phyloP scores from a whole-genome alignment of 2,797 vertebrate species.

The Phrynocephalus guinanensis region DNA sequence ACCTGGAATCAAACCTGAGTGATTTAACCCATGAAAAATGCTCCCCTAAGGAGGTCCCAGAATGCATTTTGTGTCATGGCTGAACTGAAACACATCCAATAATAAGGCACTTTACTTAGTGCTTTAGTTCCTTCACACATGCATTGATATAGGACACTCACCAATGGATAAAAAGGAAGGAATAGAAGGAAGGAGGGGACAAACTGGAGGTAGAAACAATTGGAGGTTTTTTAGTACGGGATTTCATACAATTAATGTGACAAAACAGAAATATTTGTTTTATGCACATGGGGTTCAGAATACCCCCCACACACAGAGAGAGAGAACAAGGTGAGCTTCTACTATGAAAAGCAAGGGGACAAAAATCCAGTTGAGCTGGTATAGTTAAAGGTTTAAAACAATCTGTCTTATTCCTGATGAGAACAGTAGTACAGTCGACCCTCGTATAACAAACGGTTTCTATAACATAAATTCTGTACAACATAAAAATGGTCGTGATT shows the following conservation, averaged over 20 bases:
- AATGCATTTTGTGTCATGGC: not conserved
- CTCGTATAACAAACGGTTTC: too few relatives aligned
- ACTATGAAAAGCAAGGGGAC: not conserved
- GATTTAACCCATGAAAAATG: not conserved
- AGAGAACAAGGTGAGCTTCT: not conserved
- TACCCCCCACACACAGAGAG: too few relatives aligned
- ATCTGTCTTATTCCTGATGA: too few relatives aligned
- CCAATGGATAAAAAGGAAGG: not conserved
- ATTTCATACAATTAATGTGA: not conserved
- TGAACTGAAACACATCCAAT: not conserved
- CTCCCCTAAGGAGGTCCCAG: not conserved
- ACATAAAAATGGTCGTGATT: too few relatives aligned
- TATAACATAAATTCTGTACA: too few relatives aligned
- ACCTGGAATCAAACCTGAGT: not conserved
- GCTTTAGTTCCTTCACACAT: not conserved
- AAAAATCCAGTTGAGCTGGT: not conserved
- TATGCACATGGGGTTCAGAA: not conserved
- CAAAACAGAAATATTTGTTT: not conserved
- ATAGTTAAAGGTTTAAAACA: too few relatives aligned
- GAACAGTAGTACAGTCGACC: too few relatives aligned
- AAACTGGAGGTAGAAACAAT: not conserved
- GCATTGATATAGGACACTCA: not conserved
- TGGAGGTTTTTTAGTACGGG: not conserved
- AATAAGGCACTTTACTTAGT: not conserved
- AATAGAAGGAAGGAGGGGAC: too few relatives aligned